phyloP scores from a whole-genome alignment of 30 jellyfish, hydroid and myxozoan genomes.

The Cassiopea xamachana region DNA sequence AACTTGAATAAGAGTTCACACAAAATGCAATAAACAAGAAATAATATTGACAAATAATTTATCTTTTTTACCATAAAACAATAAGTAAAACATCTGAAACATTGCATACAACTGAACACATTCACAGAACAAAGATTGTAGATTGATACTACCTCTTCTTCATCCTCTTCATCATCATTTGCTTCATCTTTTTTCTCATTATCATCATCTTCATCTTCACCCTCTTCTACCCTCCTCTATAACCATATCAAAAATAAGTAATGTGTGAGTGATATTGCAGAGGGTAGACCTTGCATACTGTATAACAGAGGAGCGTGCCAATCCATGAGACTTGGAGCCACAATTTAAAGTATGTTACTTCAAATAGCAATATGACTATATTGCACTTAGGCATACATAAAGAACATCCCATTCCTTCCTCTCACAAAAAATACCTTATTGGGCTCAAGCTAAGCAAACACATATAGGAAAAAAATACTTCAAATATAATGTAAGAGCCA shows the following conservation, averaged over 20 bases:
- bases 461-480: too few species aligned
- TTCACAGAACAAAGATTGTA: neutral
- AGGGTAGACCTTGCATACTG: neutral
- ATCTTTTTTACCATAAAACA: too few species aligned
- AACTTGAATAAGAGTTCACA: too few species aligned
- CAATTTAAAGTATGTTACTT: neutral
- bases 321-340: neutral
- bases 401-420: too few species aligned
- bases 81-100: too few species aligned
- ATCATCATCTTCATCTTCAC: constrained; percentile 62
- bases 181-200: neutral
- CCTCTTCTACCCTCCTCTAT: constrained; percentile 35
- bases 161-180: constrained; percentile 68
- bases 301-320: neutral
- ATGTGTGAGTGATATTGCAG: neutral
- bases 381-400: too few species aligned
- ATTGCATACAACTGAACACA: neutral
- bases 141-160: constrained; percentile 46
- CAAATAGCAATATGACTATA: neutral
- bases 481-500: too few species aligned
- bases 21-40: too few species aligned
- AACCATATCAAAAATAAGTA: neutral
- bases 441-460: too few species aligned
- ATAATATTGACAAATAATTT: too few species aligned
- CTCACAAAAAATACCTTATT: too few species aligned